These are phyloP conservation scores for Connochaetes taurinus DNA, from an alignment of 2,113 vertebrate species.

Conservation along the genomic window DNA sequence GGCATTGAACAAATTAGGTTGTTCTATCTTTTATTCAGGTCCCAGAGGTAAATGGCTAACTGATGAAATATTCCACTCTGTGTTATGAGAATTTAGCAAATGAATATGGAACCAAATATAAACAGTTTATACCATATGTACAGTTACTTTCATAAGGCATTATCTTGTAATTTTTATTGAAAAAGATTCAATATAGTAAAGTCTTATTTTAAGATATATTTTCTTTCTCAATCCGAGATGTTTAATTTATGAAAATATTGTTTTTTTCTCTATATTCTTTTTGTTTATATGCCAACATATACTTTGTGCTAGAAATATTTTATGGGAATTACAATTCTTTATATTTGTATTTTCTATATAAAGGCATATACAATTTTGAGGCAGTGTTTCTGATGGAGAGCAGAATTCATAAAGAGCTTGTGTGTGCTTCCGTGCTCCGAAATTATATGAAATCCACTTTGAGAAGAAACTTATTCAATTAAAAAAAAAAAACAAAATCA, in stretches of 20 bases:
- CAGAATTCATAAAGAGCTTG: slow-evolving; percentile 84
- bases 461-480: slow-evolving; percentile 85
- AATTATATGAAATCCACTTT: slow-evolving; percentile 85
- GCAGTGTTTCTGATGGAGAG: slow-evolving; percentile 91
- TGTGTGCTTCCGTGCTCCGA: slow-evolving; percentile 89
- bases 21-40: slow-evolving; percentile 43
- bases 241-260: slow-evolving; percentile 85
- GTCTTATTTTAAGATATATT: slow-evolving; percentile 85
- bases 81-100: slow-evolving; percentile 76
- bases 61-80: slow-evolving; percentile 74
- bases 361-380: slow-evolving; percentile 92
- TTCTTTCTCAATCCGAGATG: slow-evolving; percentile 81
- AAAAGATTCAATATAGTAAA: slow-evolving; percentile 84
- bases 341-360: slow-evolving; percentile 82
- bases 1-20: slow-evolving; percentile 27
- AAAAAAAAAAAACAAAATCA: slow-evolving; percentile 75
- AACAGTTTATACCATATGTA: slow-evolving; percentile 82
- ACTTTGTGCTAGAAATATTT: slow-evolving; percentile 82
- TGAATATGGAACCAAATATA: slow-evolving; percentile 80
- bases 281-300: slow-evolving; percentile 80
- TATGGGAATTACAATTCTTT: slow-evolving; percentile 82
- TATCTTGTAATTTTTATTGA: slow-evolving; percentile 84
- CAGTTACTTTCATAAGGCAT: slow-evolving; percentile 86
- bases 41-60: slow-evolving; percentile 71
- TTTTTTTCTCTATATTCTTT: slow-evolving; percentile 79